These are phyloP conservation scores for Drosophila birchii DNA, from an alignment of 2,888 invertebrate genomes.

Conservation along the genomic window DNA sequence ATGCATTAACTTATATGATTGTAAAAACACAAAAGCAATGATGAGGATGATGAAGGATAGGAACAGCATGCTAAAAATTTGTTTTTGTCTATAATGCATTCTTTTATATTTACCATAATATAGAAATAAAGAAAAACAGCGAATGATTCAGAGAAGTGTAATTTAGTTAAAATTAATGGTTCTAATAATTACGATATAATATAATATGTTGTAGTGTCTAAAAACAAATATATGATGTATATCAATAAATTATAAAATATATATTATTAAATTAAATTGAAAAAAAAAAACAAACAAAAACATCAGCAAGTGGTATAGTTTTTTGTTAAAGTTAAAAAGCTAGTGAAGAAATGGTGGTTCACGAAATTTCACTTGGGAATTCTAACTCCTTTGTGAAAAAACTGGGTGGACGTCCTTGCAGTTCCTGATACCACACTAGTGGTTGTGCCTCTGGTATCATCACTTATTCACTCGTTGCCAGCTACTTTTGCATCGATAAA, in stretches of 20 bases:
- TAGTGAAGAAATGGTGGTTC: neutral
- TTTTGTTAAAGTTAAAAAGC: neutral
- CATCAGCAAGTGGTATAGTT: neutral
- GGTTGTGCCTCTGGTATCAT: neutral
- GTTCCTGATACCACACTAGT: neutral
- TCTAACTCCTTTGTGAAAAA: neutral
- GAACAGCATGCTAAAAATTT: conserved; percentile 30
- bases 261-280: conserved; percentile 20
- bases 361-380: neutral
- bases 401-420: neutral
- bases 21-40: conserved; percentile 40
- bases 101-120: conserved; percentile 48
- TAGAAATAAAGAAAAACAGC: conserved; percentile 23
- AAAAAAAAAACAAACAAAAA: neutral
- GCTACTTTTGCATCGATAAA: neutral
- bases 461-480: neutral
- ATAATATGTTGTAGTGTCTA: conserved; percentile 60
- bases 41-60: conserved; percentile 6
- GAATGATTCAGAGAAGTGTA: conserved; percentile 49
- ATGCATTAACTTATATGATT: conserved; percentile 51
- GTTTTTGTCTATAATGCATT: conserved; percentile 52
- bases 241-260: conserved; percentile 66
- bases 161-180: conserved; percentile 59
- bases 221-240: conserved; percentile 60
- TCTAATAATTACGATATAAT: conserved; percentile 37